Percentiles rank a stretch among this genome's conserved stretches.
phyloP scores from a whole-genome alignment of 2,797 vertebrate species.

The Chaenodraco wilsoni region DNA sequence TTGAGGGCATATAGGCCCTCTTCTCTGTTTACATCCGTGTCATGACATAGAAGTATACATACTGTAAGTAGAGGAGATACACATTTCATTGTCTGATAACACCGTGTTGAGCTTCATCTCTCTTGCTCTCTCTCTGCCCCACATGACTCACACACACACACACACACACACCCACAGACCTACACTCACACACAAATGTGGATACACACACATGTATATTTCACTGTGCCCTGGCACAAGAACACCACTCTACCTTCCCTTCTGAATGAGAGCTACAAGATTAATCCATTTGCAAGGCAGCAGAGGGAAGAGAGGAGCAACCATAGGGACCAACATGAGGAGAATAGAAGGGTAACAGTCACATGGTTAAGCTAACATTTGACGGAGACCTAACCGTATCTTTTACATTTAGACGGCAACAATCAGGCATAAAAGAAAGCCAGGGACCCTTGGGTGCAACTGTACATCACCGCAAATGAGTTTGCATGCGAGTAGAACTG shows the following conservation, averaged over 20 bases:
- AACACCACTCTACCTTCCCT: constrained; percentile 58
- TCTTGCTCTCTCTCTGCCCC: not conserved
- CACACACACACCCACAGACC: not conserved
- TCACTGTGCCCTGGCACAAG: constrained; percentile 57
- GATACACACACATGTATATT: constrained; percentile 65
- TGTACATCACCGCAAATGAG: not conserved
- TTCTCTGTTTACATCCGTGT: constrained; percentile 6
- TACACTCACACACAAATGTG: constrained; percentile 21
- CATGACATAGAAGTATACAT: constrained; percentile 21
- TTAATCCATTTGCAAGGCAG: constrained; percentile 77
- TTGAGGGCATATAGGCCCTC: not conserved
- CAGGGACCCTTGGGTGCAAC: constrained; percentile 1
- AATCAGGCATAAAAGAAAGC: constrained; percentile 22
- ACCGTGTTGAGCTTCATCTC: constrained; percentile 17
- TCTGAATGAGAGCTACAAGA: constrained; percentile 74
- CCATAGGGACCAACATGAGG: constrained; percentile 19
- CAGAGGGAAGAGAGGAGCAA: constrained; percentile 30
- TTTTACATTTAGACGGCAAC: constrained; percentile 27
- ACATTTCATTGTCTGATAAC: constrained; percentile 18
- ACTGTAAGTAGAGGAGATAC: constrained; percentile 2
- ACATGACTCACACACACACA: constrained; percentile 5
- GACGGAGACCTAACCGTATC: constrained; percentile 26
- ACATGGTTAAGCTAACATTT: constrained; percentile 15
- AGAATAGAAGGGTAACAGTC: constrained; percentile 12
- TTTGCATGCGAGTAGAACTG: not conserved